Percentiles rank a stretch among this genome's conserved stretches.
Evolutionary conservation across 1,140 invertebrate species (phyloP).

Genomic region (Thereuonema tuberculata): DNA sequence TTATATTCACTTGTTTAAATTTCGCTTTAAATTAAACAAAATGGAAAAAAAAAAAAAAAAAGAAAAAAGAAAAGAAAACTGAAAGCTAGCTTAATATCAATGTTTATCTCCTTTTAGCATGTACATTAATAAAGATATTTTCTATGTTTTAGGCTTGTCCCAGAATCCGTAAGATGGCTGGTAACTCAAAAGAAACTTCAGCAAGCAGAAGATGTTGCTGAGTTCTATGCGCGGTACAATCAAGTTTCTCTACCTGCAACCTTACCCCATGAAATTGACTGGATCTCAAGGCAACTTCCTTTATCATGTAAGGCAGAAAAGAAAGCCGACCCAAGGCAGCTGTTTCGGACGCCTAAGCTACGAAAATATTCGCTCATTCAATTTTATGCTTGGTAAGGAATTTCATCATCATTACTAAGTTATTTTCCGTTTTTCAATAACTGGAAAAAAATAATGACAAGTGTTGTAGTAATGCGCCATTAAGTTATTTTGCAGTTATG

Average conservation of each 20-base stretch:
- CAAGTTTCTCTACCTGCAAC: conserved; percentile 14
- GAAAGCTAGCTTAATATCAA: too few species aligned
- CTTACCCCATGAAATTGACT: conserved; percentile 11
- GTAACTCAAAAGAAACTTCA: conserved; percentile 25
- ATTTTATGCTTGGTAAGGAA: conserved; percentile 20
- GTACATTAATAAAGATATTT: too few species aligned
- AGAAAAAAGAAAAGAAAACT: too few species aligned
- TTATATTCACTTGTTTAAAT: too few species aligned
- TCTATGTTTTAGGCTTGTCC: conserved; percentile 31
- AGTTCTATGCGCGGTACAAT: conserved; percentile 17
- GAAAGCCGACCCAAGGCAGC: conserved; percentile 10
- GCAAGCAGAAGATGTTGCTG: conserved; percentile 24
- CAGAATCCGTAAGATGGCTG: conserved; percentile 37
- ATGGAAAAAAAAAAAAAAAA: too few species aligned
- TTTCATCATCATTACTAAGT: too few species aligned
- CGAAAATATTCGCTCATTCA: conserved; percentile 16
- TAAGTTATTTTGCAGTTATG: too few species aligned
- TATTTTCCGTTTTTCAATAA: too few species aligned
- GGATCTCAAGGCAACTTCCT: conserved; percentile 6
- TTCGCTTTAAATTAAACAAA: too few species aligned
- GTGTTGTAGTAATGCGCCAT: too few species aligned
- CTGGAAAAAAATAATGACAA: too few species aligned
- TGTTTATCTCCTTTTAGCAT: too few species aligned
- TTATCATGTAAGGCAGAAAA: conserved; percentile 5
- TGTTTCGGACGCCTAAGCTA: conserved; percentile 17